Evolutionary conservation across 2,113 vertebrate genomes (phyloP), one percentile per base, ranked within the genome.

Genomic region (Eclectus roratus): DNA sequence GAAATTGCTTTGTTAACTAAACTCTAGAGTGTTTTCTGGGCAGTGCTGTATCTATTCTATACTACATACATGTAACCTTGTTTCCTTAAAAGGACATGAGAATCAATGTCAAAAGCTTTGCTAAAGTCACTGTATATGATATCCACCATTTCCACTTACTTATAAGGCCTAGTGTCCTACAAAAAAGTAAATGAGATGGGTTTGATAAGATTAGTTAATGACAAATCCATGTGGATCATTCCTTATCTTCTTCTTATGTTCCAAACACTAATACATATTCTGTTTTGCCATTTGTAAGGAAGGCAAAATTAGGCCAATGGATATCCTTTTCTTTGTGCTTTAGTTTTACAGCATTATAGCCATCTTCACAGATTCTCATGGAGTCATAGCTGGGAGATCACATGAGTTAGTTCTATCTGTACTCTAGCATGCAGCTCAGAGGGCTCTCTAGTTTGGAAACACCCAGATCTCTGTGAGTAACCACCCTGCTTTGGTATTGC

Each of bases 321-420:
- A 23, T 52, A 58, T n/a, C 2, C 13, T 70, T 27, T 47, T 27
- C 20, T 58, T 10, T 29, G 13, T 39, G 37, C 12, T 66, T 41
- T 52, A 43, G 5, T 70, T 50, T 71, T 65, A 35, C 20, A 29
- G 50, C 28, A 37, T 35, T 11, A 1, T 12, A 82, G n/a, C 6
- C 37, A 49, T 24, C 4, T 79, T 85, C 66, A 74, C 46, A 85
- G 58, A 61, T 52, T 25, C 65, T 76, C 46, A 49, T 58, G 35
- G 13, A 33, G 13, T 9, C 0, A 0, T 17, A 35, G 14, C 1
- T 35, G n/a, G 50, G 35, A 87, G 5, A 35, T 23, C 13, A 35
- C 8, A 0, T 44, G 37, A 53, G 37, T 46, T 16, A n/a, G 10
- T 46, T 69, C 61, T 66, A 31, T 4, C 28, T 29, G 17, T n/a